Conservation (phyloP, 2,797 vertebrate genomes). For the Choloepus didactylus region DNA sequence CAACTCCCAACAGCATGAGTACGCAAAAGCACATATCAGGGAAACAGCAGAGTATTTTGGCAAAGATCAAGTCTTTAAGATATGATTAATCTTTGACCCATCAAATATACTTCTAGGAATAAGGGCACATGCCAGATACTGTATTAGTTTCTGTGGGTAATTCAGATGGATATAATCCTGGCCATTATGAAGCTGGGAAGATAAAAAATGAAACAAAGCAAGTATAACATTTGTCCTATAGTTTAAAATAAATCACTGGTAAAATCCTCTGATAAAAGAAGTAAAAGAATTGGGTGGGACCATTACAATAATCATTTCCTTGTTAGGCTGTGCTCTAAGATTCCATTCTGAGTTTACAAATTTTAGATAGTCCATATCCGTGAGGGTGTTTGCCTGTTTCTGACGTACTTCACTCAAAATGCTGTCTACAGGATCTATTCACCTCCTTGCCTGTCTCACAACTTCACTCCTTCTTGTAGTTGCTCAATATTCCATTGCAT, state of each 20-base stretch:
- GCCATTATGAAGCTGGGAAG: background rate
- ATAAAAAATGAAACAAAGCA: background rate
- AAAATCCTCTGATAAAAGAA: constrained; percentile 2
- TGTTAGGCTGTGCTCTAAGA: too few relatives aligned
- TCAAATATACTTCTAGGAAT: background rate
- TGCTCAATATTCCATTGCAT: too few relatives aligned
- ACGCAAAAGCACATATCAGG: background rate
- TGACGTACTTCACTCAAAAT: too few relatives aligned
- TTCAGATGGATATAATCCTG: background rate
- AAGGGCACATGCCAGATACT: background rate
- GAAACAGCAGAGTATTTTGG: background rate
- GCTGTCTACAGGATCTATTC: too few relatives aligned
- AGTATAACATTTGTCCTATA: background rate
- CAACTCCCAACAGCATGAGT: background rate
- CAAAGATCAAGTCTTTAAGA: constrained; percentile 1
- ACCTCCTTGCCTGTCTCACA: too few relatives aligned
- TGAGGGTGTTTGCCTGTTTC: too few relatives aligned
- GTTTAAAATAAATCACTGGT: constrained; percentile 31
- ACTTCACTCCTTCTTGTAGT: too few relatives aligned
- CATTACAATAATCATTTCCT: too few relatives aligned
- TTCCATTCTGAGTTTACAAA: too few relatives aligned
- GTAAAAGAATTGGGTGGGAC: background rate
- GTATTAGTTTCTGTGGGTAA: background rate
- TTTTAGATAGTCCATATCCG: too few relatives aligned
- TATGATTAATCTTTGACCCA: constrained; percentile 13